These are phyloP conservation scores for Rhopilema esculentum DNA, from an alignment of 30 jellyfish, hydroid and myxozoan genomes.

Conservation along the genomic window DNA sequence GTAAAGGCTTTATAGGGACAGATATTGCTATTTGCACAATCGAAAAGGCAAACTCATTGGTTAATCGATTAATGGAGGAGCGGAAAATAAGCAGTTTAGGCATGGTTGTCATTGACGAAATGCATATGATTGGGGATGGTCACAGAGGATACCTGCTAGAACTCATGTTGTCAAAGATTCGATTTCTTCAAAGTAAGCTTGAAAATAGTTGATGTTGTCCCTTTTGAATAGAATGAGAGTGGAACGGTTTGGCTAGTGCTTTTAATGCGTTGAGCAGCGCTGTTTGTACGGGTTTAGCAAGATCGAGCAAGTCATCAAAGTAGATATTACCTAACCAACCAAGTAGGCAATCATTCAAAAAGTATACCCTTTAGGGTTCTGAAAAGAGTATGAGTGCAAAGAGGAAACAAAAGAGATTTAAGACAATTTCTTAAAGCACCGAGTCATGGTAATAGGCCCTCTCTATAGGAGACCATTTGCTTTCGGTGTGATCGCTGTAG, in stretches of 20 bases:
- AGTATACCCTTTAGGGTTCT: too few relatives aligned
- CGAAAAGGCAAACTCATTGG: conserved; percentile 93
- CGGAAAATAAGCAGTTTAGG: conserved; percentile 67
- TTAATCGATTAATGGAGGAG: conserved; percentile 88
- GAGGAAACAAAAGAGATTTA: too few relatives aligned
- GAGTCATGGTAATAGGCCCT: too few relatives aligned
- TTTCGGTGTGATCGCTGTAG: too few relatives aligned
- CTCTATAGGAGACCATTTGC: too few relatives aligned
- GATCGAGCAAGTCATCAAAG: too few relatives aligned
- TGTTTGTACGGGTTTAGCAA: too few relatives aligned
- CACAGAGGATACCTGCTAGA: conserved; percentile 89
- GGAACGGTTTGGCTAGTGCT: neutral
- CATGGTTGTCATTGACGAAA: conserved; percentile 84
- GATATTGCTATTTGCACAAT: conserved; percentile 96
- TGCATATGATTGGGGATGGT: conserved; percentile 96
- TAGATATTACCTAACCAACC: too few relatives aligned
- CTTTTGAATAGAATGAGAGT: neutral
- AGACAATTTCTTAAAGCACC: too few relatives aligned
- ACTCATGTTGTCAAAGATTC: conserved; percentile 78
- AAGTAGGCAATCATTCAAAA: too few relatives aligned
- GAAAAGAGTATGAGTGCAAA: too few relatives aligned
- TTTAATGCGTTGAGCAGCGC: too few relatives aligned
- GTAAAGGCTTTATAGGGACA: conserved; percentile 80
- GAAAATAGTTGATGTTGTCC: neutral
- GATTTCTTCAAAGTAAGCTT: conserved; percentile 60